Percentiles rank a stretch among this genome's conserved stretches.
phyloP scores from a whole-genome alignment of 2,113 vertebrate species.

The Oreochromis niloticus region DNA sequence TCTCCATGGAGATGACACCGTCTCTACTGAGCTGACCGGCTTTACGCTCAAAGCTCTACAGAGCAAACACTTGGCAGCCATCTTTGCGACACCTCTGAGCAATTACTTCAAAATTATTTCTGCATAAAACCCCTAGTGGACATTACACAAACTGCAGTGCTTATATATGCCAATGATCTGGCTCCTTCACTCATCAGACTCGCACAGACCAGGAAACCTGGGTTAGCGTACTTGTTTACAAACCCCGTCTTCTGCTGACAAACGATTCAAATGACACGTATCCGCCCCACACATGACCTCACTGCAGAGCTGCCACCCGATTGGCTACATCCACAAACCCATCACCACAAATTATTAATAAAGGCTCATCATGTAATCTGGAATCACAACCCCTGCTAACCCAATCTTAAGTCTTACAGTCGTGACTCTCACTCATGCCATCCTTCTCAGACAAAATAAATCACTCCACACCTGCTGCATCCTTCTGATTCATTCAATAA shows the following conservation, averaged over 20 bases:
- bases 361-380: neutral
- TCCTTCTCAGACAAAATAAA: neutral
- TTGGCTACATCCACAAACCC: neutral
- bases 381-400: fast-evolving
- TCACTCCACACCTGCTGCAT: neutral
- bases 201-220: neutral
- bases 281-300: neutral
- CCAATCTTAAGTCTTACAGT: neutral
- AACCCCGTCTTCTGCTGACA: neutral
- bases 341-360: neutral
- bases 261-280: neutral
- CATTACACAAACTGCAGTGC: neutral
- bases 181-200: neutral
- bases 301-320: neutral
- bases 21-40: neutral
- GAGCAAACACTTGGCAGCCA: neutral
- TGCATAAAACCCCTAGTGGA: neutral
- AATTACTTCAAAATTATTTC: neutral
- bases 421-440: neutral
- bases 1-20: neutral
- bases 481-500: neutral
- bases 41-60: neutral
- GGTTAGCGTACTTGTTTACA: neutral
- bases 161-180: neutral
- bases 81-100: neutral